Evolutionary conservation across 2,113 vertebrate species (phyloP).

Genomic region (Entelurus aequoreus): DNA sequence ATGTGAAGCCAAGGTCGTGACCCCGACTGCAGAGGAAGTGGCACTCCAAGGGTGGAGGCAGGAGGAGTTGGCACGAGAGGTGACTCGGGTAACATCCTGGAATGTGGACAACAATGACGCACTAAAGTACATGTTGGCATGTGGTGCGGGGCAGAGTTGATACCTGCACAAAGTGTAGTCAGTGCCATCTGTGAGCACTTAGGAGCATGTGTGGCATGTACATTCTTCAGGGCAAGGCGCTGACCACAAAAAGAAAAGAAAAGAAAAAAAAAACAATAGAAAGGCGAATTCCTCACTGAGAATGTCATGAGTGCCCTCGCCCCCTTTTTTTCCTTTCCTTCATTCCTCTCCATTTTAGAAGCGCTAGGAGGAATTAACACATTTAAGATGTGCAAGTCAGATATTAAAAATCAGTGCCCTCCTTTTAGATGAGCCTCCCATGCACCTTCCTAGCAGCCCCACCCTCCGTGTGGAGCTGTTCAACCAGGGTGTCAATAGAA

Average conservation of each 20-base stretch:
- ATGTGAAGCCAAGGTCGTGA: constrained; percentile 59
- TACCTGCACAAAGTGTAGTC: constrained; percentile 18
- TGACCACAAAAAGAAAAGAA: constrained; percentile 57
- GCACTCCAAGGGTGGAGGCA: constrained; percentile 26
- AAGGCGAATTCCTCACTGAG: constrained; percentile 65
- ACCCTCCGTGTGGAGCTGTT: constrained; percentile 51
- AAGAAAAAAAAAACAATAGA: constrained; percentile 59
- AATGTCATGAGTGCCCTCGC: constrained; percentile 68
- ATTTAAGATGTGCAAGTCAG: constrained; percentile 78
- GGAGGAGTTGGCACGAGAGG: constrained; percentile 43
- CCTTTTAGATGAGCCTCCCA: constrained; percentile 48
- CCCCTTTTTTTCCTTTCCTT: constrained; percentile 51
- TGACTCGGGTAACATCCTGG: constrained; percentile 46
- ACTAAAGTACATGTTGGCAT: constrained; percentile 56
- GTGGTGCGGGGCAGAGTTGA: constrained; percentile 1
- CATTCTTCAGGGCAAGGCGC: constrained; percentile 61
- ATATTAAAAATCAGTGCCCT: constrained; percentile 72
- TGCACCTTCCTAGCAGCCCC: constrained; percentile 32
- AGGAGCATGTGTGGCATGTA: constrained; percentile 64
- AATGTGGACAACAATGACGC: constrained; percentile 49
- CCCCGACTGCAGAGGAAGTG: constrained; percentile 50
- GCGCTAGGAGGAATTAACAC: constrained; percentile 71
- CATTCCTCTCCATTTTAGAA: constrained; percentile 53
- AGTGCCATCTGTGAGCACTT: constrained; percentile 62
- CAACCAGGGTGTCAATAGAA: constrained; percentile 6